Evolutionary conservation across 2,113 vertebrate species (phyloP), one percentile per base, ranked within the genome.

Genomic region (Ancistrus triradiatus): DNA sequence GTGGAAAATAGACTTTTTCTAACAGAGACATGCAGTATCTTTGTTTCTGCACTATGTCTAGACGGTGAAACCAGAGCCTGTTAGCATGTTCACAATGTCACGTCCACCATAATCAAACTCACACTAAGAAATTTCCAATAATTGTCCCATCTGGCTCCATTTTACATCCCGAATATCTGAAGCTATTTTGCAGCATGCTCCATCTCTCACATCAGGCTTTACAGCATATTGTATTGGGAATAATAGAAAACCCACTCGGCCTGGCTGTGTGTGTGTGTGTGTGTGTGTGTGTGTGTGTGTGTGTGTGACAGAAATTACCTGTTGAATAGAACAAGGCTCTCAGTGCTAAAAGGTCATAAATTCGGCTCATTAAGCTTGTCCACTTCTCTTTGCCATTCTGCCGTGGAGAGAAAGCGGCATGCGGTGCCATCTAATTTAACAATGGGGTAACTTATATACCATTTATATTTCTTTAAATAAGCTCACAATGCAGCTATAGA

Each of bases 341-440:
- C 81, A 75, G 83, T 80, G 60, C 81, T 85, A 79, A 88, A 85
- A 84, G 80, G 84, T 86, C 81, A 84, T 85, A 84, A 86, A 86
- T 74, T 80, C 68, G 78, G 69, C 58, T 70, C 58, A 69, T 86
- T 81, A 84, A 85, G 78, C 42, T 25, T 76, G 74, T 86, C 74
- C 79, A 83, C 76, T 80, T 70, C 74, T 75, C 53, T 66, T 40
- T 50, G 66, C 4, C 43, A 44, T 47, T 37, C 21, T 67, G 74
- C 44, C 53, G 33, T 58, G 44, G 46, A 25, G 24, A 47, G 42
- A 63, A 46, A 63, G 46, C 37, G 19, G 43, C 18, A 48, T 35
- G 62, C 7, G n/a, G n/a, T n/a, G n/a, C n/a, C n/a, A n/a, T n/a
- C n/a, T n/a, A n/a, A n/a, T n/a, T n/a, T n/a, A n/a, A n/a, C n/a